Percentiles rank a stretch among this genome's conserved stretches.
Evolutionary conservation across 2,888 invertebrate species (phyloP).

Genomic region (Eilema griseolum): DNA sequence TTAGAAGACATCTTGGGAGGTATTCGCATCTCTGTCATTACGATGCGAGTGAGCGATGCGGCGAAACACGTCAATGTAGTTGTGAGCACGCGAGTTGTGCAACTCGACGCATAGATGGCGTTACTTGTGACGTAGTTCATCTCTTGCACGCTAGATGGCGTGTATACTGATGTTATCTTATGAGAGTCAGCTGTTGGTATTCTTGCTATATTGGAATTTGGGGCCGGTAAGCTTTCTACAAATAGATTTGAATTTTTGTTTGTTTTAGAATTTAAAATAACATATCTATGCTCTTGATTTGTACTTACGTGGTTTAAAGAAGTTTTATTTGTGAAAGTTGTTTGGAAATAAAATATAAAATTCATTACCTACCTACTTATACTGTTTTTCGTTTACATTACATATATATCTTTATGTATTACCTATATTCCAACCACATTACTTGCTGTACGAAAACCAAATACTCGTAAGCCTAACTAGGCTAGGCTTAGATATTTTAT

Average conservation of each 20-base stretch:
- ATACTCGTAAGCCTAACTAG: background rate
- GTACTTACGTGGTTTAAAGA: constrained; percentile 11
- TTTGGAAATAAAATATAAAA: constrained; percentile 10
- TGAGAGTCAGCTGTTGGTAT: constrained; percentile 64
- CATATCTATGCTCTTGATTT: constrained; percentile 15
- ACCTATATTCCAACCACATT: background rate
- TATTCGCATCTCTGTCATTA: constrained; percentile 72
- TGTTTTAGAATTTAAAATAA: constrained; percentile 15
- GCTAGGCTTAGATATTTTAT: no score
- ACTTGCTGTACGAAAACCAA: background rate
- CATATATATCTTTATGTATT: background rate
- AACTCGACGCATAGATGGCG: constrained; percentile 70
- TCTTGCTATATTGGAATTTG: constrained; percentile 56
- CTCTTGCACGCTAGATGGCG: constrained; percentile 67
- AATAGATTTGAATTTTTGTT: constrained; percentile 27
- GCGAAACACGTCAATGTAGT: constrained; percentile 65
- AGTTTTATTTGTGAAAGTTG: background rate
- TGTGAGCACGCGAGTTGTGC: constrained; percentile 52
- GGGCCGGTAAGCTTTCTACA: constrained; percentile 30
- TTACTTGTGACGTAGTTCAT: constrained; percentile 63
- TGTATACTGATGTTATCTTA: constrained; percentile 39
- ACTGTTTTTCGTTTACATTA: constrained; percentile 11
- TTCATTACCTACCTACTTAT: constrained; percentile 4
- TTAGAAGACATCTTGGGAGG: constrained; percentile 72
- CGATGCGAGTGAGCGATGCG: constrained; percentile 66